A percentile compares a stretch with the other conserved stretches of the same genome.
Conservation (phyloP, 2,797 vertebrate genomes). For the Neomorphus geoffroyi region DNA sequence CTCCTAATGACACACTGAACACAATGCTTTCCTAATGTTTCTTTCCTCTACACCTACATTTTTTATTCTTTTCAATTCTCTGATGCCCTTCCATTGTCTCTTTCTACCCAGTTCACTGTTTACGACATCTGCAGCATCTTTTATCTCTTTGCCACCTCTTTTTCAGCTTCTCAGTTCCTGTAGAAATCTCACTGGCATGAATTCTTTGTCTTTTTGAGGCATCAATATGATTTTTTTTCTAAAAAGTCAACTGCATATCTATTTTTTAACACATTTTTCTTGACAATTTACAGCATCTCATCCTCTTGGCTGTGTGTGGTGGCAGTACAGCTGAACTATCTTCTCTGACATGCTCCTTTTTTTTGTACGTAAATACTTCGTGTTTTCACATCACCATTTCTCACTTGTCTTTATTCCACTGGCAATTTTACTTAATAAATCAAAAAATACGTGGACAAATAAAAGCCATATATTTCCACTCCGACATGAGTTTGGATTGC, state of each 20-base stretch:
- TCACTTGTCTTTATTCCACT: neutral
- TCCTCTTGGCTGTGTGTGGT: neutral
- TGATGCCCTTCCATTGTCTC: neutral
- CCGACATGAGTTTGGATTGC: neutral
- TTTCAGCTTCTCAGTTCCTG: neutral
- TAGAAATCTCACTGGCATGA: neutral
- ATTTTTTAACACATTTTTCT: neutral
- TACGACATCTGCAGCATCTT: neutral
- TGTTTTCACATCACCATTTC: neutral
- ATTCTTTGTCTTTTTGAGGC: neutral
- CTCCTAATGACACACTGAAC: neutral
- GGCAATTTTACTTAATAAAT: neutral
- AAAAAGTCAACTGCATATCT: neutral
- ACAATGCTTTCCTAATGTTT: neutral
- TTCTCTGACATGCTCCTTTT: neutral
- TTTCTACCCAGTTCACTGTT: neutral
- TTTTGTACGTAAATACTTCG: neutral
- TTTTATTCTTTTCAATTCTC: slow-evolving; percentile 1
- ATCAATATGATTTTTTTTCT: neutral
- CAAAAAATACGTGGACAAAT: neutral
- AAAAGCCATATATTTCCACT: neutral
- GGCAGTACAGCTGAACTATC: neutral
- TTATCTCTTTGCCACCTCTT: neutral
- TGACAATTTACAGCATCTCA: neutral
- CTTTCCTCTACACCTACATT: neutral